phyloP scores from a whole-genome alignment of 2,797 vertebrate genomes.

The Acanthurus lineatus region DNA sequence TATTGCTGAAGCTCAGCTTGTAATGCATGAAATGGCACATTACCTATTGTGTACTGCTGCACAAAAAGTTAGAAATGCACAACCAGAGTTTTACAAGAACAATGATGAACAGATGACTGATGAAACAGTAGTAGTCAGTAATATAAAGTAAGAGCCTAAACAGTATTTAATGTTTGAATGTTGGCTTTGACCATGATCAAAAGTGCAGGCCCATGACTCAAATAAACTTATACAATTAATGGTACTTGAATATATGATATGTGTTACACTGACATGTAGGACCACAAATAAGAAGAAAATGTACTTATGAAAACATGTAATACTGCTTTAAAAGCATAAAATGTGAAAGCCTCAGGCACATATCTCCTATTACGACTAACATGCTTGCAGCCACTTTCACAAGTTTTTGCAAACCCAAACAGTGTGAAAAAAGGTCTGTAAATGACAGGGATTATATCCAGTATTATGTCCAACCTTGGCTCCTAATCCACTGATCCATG shows the following conservation, averaged over 20 bases:
- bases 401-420: background rate
- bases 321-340: too few relatives aligned
- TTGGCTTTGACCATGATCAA: background rate
- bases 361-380: background rate
- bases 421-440: background rate
- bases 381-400: background rate
- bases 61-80: constrained; percentile 9
- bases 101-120: background rate
- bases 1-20: constrained; percentile 26
- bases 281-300: background rate
- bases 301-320: too few relatives aligned
- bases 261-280: background rate
- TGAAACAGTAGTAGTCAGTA: background rate
- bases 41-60: background rate
- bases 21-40: constrained; percentile 21
- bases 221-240: background rate
- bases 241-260: background rate
- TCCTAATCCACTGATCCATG: constrained; percentile 86
- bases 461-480: constrained; percentile 76
- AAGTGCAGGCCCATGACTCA: too few relatives aligned
- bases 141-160: background rate
- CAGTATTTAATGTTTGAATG: constrained; percentile 9
- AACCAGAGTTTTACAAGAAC: constrained; percentile 3
- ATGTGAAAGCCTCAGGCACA: too few relatives aligned
- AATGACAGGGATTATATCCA: background rate